Conservation (phyloP, 2,888 invertebrate species). For the Plusia festucae region DNA sequence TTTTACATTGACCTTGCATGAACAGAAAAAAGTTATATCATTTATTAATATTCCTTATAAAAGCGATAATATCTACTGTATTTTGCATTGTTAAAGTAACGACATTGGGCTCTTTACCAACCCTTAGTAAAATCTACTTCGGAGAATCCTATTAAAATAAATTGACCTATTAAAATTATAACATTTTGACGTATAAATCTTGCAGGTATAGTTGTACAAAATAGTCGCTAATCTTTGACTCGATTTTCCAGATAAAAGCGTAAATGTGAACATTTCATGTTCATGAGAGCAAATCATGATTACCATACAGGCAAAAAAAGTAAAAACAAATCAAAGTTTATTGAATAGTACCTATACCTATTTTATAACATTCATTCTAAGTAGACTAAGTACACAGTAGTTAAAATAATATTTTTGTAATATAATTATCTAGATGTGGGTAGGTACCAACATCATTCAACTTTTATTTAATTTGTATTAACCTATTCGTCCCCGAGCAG, state of each 20-base stretch:
- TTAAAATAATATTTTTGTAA: background rate
- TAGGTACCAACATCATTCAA: too few species aligned
- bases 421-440: too few species aligned
- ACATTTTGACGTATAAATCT: too few species aligned
- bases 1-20: slow-evolving; percentile 36
- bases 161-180: background rate
- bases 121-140: too few species aligned
- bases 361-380: background rate
- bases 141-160: background rate
- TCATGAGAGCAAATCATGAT: background rate
- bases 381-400: background rate
- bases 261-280: background rate
- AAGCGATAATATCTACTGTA: too few species aligned
- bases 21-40: slow-evolving; percentile 12
- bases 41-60: background rate
- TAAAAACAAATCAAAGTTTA: background rate
- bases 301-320: background rate
- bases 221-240: background rate
- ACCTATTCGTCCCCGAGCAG: too few species aligned
- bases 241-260: background rate
- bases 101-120: too few species aligned
- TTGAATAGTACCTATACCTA: too few species aligned
- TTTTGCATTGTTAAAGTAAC: too few species aligned
- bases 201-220: too few species aligned
- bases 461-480: too few species aligned